Base-by-base conservation (phyloP, 2,113 vertebrate species). In the Gallinago paraguaiae region DNA sequence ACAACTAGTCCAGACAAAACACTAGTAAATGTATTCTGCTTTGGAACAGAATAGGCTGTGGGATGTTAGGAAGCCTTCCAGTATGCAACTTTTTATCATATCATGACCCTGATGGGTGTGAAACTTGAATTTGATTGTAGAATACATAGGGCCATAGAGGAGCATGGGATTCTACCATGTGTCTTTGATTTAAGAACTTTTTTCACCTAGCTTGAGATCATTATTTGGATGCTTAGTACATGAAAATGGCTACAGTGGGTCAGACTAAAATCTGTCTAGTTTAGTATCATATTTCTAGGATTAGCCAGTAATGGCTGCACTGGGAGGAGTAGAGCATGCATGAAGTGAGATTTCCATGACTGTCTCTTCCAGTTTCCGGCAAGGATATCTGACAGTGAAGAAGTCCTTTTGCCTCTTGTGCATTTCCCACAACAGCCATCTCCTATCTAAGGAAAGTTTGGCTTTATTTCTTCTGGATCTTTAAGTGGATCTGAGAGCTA, bases 1-100 rank as follows among this genome's bases (percentile, higher is more conserved):
- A 74, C 91, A 87, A 46, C 86, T 93, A 92, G 83, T 89, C 95
- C 95, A 96, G 96, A 96, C 95, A 96, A 96, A 96, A 96, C 92
- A 92, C 84, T 95, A 88, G 93, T 95, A 95, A 95, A 93, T 94
- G 76, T 75, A 46, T 83, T 69, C 86, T 81, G 77, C 72, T 79
- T 96, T 97, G 91, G 94, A 94, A 90, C 69, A 78, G 86, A 92
- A 67, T 53, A 79, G 56, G 20, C 81, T 85, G 67, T 61, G 41
- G 67, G 83, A 85, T 88, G 46, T 70, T 92, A 75, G n/a, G 61
- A 88, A 86, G 46, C 54, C 68, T 96, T 91, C 20, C 30, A 70
- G 11, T 80, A 30, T 89, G 37, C 59, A 85, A 45, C 68, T 74
- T 93, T 41, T 92, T 76, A 79, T 95, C 27, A 71, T 92, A 89